phyloP scores from a whole-genome alignment of 1,140 invertebrate genomes.

The Daktulosphaira vitifoliae region DNA sequence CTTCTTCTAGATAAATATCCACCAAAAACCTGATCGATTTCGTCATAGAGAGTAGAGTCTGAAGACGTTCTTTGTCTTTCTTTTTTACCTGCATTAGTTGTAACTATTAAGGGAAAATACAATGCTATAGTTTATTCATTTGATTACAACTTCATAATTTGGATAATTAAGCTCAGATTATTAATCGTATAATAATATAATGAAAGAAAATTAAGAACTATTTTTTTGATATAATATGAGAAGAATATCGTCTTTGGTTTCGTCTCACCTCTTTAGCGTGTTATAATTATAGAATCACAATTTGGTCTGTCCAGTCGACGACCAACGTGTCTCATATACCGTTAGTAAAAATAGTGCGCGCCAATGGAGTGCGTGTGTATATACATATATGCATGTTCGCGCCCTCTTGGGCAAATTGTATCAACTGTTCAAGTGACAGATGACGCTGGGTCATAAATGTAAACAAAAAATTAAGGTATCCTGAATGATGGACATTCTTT shows the following conservation, averaged over 20 bases:
- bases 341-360: conserved; percentile 30
- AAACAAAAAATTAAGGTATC: conserved; percentile 20
- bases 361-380: neutral
- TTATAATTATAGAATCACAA: conserved; percentile 33
- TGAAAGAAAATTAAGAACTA: too few species aligned
- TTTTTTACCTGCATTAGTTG: neutral
- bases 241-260: conserved; percentile 26
- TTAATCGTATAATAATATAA: too few species aligned
- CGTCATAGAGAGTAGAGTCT: conserved; percentile 5
- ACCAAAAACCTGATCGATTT: conserved; percentile 21
- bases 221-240: too few species aligned
- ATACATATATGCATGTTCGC: neutral
- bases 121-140: too few species aligned
- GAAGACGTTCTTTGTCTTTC: conserved; percentile 10
- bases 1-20: conserved; percentile 22
- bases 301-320: conserved; percentile 28
- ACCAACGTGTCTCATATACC: conserved; percentile 14
- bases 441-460: neutral
- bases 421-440: neutral
- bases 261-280: conserved; percentile 25
- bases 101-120: neutral
- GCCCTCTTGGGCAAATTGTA: conserved; percentile 17
- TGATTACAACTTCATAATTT: too few species aligned
- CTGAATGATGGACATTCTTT: conserved; percentile 5
- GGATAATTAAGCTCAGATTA: too few species aligned